Conservation (phyloP, 2,113 vertebrate species). For the Castor canadensis region DNA sequence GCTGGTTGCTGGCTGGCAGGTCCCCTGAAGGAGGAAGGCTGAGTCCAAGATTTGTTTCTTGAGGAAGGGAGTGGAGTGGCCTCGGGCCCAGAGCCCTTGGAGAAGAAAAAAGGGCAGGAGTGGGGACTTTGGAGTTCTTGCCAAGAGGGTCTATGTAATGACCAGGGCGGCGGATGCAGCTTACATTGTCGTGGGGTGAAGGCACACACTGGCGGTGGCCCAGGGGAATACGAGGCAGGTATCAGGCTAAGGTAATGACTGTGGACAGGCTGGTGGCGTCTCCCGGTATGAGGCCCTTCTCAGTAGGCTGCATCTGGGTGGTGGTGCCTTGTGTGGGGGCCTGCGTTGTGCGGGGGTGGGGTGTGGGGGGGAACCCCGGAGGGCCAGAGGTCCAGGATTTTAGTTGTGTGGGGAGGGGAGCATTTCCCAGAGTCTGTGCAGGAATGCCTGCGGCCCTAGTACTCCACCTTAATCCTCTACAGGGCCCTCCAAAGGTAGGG, state of each 20-base stretch:
- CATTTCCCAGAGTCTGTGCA: too few relatives aligned
- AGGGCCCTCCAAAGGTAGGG: conserved; percentile 51
- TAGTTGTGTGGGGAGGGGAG: not conserved
- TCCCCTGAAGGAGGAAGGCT: not conserved
- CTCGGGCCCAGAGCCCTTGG: not conserved
- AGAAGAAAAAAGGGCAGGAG: not conserved
- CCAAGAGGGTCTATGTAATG: not conserved
- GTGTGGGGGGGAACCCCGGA: not conserved
- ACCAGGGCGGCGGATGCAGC: not conserved
- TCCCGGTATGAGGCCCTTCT: not conserved
- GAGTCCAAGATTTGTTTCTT: not conserved
- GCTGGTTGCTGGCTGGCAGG: not conserved
- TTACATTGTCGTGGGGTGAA: not conserved
- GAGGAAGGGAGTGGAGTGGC: not conserved
- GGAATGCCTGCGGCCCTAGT: not conserved
- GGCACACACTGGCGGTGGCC: not conserved
- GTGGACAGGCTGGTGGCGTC: not conserved
- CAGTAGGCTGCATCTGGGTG: not conserved
- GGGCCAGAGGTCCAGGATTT: not conserved
- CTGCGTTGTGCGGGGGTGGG: not conserved
- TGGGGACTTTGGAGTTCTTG: not conserved
- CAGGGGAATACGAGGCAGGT: not conserved
- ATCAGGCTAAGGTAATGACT: not conserved
- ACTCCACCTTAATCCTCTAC: not conserved
- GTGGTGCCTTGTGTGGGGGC: not conserved